phyloP scores from a whole-genome alignment of 1,140 invertebrate genomes.

The Hypsibius dujardini region DNA sequence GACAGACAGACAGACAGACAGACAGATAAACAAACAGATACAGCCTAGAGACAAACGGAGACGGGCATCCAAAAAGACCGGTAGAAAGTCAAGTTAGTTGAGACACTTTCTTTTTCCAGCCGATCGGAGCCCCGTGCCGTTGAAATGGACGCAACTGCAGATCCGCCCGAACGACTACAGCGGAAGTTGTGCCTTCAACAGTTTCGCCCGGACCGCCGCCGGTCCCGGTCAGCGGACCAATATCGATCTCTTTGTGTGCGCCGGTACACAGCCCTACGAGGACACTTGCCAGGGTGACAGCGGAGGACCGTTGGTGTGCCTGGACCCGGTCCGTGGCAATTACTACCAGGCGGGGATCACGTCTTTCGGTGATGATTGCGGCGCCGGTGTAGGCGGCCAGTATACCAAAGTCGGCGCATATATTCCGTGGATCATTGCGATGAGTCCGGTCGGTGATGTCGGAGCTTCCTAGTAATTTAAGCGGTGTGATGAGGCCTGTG shows the following conservation, averaged over 20 bases:
- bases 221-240: neutral
- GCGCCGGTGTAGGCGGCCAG: conserved; percentile 1
- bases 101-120: neutral
- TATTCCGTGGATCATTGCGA: neutral
- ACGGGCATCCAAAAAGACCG: no score
- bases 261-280: neutral
- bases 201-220: neutral
- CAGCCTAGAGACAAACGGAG: no score
- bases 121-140: conserved; percentile 7
- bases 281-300: conserved; percentile 80
- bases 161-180: neutral
- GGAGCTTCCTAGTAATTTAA: no score
- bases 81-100: no score
- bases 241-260: conserved; percentile 3
- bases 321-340: conserved; percentile 25
- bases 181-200: conserved; percentile 11
- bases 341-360: conserved; percentile 10
- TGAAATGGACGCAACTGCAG: conserved; percentile 16
- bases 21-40: no score
- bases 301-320: conserved; percentile 47
- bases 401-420: neutral
- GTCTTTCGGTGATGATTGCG: conserved; percentile 14
- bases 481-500: no score
- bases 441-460: neutral
- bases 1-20: no score